phyloP scores from a whole-genome alignment of 30 jellyfish, hydroid and myxozoan species.

The Pelagia noctiluca region DNA sequence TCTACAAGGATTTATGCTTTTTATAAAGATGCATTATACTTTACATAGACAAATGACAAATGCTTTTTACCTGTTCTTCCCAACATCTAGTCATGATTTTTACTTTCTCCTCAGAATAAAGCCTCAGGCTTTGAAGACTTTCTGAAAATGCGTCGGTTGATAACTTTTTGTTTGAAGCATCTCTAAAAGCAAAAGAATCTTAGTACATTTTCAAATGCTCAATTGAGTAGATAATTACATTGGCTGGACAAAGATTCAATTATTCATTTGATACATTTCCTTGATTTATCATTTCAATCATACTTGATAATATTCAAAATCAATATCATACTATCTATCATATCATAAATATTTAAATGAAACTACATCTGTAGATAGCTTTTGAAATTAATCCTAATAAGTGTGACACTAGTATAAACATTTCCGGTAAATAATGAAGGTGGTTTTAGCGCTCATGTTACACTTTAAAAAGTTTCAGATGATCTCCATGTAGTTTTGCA shows the following conservation, averaged over 20 bases:
- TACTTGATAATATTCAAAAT: not conserved
- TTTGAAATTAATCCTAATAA: too few relatives aligned
- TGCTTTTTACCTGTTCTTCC: not conserved
- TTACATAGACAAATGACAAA: too few relatives aligned
- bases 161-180: not conserved
- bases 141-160: not conserved
- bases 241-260: not conserved
- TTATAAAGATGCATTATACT: too few relatives aligned
- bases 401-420: too few relatives aligned
- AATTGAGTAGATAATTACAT: too few relatives aligned
- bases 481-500: too few relatives aligned
- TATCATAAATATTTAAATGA: not conserved
- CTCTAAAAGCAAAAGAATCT: not conserved
- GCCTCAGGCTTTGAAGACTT: not conserved
- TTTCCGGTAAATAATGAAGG: too few relatives aligned
- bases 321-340: not conserved
- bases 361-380: too few relatives aligned
- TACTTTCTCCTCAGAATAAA: not conserved
- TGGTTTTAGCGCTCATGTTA: too few relatives aligned
- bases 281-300: not conserved
- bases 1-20: not conserved
- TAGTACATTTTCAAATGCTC: too few relatives aligned
- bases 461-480: too few relatives aligned
- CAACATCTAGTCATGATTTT: not conserved
- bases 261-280: not conserved